Evolutionary conservation across 2,888 invertebrate genomes (phyloP).

Genomic region (Amiota communis): DNA sequence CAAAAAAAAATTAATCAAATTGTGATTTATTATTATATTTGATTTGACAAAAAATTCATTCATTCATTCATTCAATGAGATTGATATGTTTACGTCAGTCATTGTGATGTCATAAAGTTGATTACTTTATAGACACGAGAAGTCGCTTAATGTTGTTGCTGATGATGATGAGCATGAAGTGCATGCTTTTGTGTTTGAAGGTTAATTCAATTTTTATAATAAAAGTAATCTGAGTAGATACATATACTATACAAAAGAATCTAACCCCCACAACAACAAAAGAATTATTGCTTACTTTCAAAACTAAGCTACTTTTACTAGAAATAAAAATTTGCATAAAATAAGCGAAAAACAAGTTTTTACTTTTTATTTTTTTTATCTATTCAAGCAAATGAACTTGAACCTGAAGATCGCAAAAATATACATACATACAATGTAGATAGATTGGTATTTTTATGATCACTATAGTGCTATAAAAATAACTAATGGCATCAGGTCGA

Average conservation of each 20-base stretch:
- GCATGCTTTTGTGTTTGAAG: constrained; percentile 45
- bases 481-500: constrained; percentile 47
- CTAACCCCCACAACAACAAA: background rate
- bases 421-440: no score
- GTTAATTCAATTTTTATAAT: constrained; percentile 59
- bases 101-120: constrained; percentile 56
- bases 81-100: background rate
- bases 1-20: constrained; percentile 64
- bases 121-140: no score
- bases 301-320: constrained; percentile 19
- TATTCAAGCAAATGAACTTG: constrained; percentile 49
- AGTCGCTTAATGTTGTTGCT: no score
- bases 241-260: no score
- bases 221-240: no score
- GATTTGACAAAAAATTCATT: no score
- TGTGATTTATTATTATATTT: constrained; percentile 55
- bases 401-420: constrained; percentile 42
- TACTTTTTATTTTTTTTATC: no score
- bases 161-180: no score
- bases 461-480: constrained; percentile 41
- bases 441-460: no score
- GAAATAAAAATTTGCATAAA: constrained; percentile 16
- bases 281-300: constrained; percentile 1
- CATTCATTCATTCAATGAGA: constrained; percentile 10
- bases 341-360: background rate